phyloP scores from a whole-genome alignment of 2,113 vertebrate species.

The Oncorhynchus kisutch region DNA sequence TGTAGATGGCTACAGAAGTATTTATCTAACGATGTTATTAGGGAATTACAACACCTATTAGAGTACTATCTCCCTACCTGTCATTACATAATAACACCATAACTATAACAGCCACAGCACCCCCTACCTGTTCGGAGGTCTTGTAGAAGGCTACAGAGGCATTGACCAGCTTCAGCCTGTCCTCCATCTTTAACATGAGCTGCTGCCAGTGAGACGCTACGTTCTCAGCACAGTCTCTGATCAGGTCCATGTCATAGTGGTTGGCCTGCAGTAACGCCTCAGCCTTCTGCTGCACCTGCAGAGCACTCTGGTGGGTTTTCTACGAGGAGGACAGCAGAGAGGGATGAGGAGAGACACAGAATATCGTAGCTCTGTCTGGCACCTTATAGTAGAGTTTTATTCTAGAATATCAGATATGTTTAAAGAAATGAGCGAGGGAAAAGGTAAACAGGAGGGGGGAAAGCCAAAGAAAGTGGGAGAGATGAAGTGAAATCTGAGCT shows the following conservation, averaged over 20 bases:
- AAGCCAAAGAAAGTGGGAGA: neutral
- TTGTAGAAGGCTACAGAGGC: constrained; percentile 99
- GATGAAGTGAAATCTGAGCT: neutral
- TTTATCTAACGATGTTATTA: constrained; percentile 57
- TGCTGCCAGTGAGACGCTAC: constrained; percentile 98
- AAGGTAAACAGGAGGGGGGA: too few species aligned
- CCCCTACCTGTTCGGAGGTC: constrained; percentile 92
- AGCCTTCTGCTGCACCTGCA: constrained; percentile 99
- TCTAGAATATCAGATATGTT: too few species aligned
- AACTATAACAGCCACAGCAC: neutral
- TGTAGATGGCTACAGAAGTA: constrained; percentile 97
- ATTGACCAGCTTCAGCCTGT: constrained; percentile 98
- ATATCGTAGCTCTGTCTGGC: too few species aligned
- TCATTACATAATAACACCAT: too few species aligned
- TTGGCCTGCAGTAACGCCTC: constrained; percentile 95
- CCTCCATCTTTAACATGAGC: constrained; percentile 99
- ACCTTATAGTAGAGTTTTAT: too few species aligned
- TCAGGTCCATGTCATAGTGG: constrained; percentile 98
- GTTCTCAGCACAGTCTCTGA: constrained; percentile 95
- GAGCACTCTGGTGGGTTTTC: constrained; percentile 98
- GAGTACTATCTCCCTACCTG: too few species aligned
- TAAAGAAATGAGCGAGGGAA: too few species aligned
- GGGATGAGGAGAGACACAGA: neutral
- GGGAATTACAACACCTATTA: too few species aligned
- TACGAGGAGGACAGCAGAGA: constrained; percentile 44